Conservation (phyloP, 1,140 invertebrate genomes). For the Lasaia peninsularis region DNA sequence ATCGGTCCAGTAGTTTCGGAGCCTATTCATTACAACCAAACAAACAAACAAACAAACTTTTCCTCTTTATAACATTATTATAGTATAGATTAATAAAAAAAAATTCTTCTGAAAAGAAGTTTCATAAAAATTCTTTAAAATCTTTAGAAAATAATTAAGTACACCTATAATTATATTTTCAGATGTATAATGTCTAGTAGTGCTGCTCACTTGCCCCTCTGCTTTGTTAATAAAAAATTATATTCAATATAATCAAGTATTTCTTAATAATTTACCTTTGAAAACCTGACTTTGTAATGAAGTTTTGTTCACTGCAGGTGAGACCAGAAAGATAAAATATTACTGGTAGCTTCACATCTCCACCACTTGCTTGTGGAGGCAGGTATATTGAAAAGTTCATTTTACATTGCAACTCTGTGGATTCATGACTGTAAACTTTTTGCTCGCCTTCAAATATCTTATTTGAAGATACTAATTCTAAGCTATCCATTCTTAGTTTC, state of each 20-base stretch:
- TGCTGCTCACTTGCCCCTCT: too few relatives aligned
- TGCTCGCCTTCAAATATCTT: constrained; percentile 90
- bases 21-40: too few relatives aligned
- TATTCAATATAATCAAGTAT: not conserved
- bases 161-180: too few relatives aligned
- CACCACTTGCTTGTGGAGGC: constrained; percentile 85
- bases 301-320: constrained; percentile 97
- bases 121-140: too few relatives aligned
- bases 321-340: constrained; percentile 97
- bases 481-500: constrained; percentile 55
- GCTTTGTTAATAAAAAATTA: too few relatives aligned
- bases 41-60: too few relatives aligned
- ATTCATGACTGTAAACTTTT: constrained; percentile 91
- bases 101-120: too few relatives aligned
- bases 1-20: too few relatives aligned
- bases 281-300: constrained; percentile 95
- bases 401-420: constrained; percentile 87
- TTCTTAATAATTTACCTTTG: constrained; percentile 89
- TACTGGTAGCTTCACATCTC: constrained; percentile 85
- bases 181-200: too few relatives aligned
- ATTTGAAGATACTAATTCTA: constrained; percentile 82
- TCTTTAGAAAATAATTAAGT: too few relatives aligned
- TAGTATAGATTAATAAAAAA: too few relatives aligned
- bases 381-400: constrained; percentile 97
- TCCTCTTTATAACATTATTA: too few relatives aligned